Percentiles rank a stretch among this genome's conserved stretches.
These are phyloP conservation scores for Trissolcus basalis DNA, from an alignment of 1,140 invertebrate genomes.

Conservation along the genomic window DNA sequence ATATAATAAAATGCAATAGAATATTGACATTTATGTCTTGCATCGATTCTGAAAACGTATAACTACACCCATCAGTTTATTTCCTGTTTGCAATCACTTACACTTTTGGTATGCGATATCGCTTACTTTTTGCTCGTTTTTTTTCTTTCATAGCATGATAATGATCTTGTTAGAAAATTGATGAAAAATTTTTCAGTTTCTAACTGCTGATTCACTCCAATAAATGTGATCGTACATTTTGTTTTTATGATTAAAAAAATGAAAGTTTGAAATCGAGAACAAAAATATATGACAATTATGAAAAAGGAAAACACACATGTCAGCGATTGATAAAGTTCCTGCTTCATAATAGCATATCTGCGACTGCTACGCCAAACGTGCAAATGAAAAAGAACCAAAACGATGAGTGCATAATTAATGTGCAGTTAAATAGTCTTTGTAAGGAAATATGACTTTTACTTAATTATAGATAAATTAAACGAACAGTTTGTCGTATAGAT, in stretches of 20 bases:
- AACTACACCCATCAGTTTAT: background rate
- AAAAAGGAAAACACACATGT: constrained; percentile 17
- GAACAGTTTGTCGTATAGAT: constrained; percentile 27
- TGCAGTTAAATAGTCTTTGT: constrained; percentile 14
- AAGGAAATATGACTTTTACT: constrained; percentile 43
- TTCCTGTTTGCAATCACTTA: background rate
- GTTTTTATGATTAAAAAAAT: constrained; percentile 1
- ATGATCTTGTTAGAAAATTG: too few relatives aligned
- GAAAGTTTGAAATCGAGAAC: too few relatives aligned
- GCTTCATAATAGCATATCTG: constrained; percentile 12
- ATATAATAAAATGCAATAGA: background rate
- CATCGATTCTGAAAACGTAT: background rate
- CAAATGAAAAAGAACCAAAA: constrained; percentile 28
- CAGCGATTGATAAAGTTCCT: constrained; percentile 11
- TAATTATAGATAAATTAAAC: constrained; percentile 37
- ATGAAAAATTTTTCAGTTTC: too few relatives aligned
- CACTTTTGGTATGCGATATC: background rate
- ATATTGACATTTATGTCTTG: background rate
- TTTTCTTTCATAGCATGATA: too few relatives aligned
- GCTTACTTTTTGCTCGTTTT: too few relatives aligned
- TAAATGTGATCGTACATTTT: constrained; percentile 5
- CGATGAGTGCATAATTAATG: constrained; percentile 34
- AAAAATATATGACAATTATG: too few relatives aligned
- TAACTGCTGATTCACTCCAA: constrained; percentile 12
- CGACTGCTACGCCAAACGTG: constrained; percentile 10